A percentile compares a stretch with the other conserved stretches of the same genome.
phyloP scores from a whole-genome alignment of 2,888 invertebrate genomes.

The Drosophila anomalata region DNA sequence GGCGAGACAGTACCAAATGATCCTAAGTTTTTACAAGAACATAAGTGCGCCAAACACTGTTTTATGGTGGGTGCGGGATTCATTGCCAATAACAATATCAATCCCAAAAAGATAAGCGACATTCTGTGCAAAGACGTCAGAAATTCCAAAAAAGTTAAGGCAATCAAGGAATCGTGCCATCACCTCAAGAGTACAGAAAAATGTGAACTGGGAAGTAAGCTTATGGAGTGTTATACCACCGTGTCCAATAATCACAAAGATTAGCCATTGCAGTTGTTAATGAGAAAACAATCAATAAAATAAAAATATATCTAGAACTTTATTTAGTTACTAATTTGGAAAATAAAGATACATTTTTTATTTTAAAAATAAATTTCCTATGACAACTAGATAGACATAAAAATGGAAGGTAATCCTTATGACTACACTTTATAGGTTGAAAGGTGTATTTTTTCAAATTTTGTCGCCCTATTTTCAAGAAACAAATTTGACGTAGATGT shows the following conservation, averaged over 20 bases:
- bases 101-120: background rate
- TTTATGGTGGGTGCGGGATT: background rate
- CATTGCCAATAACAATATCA: background rate
- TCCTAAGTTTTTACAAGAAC: background rate
- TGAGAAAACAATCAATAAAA: background rate
- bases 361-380: too few species aligned
- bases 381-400: too few species aligned
- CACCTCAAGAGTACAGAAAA: background rate
- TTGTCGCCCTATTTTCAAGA: background rate
- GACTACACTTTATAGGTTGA: too few species aligned
- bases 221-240: background rate
- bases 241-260: background rate
- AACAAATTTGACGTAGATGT: constrained; percentile 21
- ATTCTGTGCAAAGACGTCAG: background rate
- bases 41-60: background rate
- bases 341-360: too few species aligned
- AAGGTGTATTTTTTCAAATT: background rate
- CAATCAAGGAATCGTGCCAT: background rate
- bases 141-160: background rate
- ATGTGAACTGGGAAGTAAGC: background rate
- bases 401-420: too few species aligned
- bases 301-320: background rate
- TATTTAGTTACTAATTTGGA: too few species aligned
- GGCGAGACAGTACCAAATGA: background rate
- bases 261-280: background rate